Conservation (phyloP, 2,888 invertebrate genomes). For the Hydrotaea diabolus region DNA sequence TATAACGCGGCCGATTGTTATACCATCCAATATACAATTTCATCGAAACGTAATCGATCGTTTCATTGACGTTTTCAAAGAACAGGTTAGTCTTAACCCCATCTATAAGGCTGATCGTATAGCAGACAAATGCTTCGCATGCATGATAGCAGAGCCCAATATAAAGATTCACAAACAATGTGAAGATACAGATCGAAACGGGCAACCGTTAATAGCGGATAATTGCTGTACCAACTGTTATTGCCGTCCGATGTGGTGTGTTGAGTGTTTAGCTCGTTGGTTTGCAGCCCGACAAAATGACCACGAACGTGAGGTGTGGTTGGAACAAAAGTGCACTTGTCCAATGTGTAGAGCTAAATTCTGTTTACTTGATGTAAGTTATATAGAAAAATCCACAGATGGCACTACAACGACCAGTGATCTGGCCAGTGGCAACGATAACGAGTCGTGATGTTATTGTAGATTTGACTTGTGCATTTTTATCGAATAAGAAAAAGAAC, state of each 20-base stretch:
- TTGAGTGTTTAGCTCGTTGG: constrained; percentile 92
- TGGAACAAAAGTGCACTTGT: constrained; percentile 91
- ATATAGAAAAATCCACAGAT: constrained; percentile 69
- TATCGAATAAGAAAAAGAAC: constrained; percentile 6
- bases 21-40: constrained; percentile 87
- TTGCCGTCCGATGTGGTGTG: constrained; percentile 95
- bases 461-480: constrained; percentile 29
- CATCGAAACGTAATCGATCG: constrained; percentile 90
- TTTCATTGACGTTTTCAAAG: constrained; percentile 91
- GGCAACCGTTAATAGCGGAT: constrained; percentile 76
- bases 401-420: constrained; percentile 6
- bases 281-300: constrained; percentile 91
- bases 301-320: constrained; percentile 87
- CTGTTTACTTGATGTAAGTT: constrained; percentile 92
- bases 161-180: constrained; percentile 90
- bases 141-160: constrained; percentile 90
- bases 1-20: constrained; percentile 85
- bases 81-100: constrained; percentile 87
- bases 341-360: constrained; percentile 93
- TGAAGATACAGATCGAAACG: constrained; percentile 81
- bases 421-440: constrained; percentile 26
- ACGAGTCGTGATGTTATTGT: constrained; percentile 50
- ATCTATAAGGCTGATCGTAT: constrained; percentile 86
- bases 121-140: constrained; percentile 92
- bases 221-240: constrained; percentile 83